Evolutionary conservation across 2,113 vertebrate genomes (phyloP).

Genomic region (Bubo scandiacus): DNA sequence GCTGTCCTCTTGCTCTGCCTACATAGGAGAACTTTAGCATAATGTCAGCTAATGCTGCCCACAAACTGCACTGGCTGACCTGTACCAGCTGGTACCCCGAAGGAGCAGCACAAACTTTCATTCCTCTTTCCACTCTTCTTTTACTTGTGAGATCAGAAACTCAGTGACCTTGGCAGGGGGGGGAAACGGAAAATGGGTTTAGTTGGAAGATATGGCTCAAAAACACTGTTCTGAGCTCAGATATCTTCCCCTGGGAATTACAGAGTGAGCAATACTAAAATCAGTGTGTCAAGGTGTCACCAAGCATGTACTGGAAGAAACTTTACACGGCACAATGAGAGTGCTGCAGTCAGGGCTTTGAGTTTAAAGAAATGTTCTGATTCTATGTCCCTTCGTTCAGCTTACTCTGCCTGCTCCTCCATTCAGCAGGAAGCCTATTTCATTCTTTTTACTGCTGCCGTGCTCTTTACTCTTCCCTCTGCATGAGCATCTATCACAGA

Average conservation of each 20-base stretch:
- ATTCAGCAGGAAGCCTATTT: background rate
- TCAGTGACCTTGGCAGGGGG: slow-evolving; percentile 23
- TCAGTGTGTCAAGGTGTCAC: slow-evolving; percentile 48
- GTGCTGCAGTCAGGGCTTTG: background rate
- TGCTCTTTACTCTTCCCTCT: background rate
- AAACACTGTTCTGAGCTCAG: background rate
- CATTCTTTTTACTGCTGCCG: background rate
- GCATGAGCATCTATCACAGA: background rate
- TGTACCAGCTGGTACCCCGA: background rate
- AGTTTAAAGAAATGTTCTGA: background rate
- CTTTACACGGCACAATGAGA: accelerated
- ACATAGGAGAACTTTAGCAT: background rate
- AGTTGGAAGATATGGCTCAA: slow-evolving; percentile 39
- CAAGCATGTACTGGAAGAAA: background rate
- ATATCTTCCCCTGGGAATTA: slow-evolving; percentile 22
- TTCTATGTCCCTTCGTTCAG: background rate
- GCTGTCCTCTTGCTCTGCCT: background rate
- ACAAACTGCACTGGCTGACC: background rate
- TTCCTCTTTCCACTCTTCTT: slow-evolving; percentile 25
- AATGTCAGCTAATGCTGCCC: background rate
- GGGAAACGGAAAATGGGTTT: slow-evolving; percentile 27
- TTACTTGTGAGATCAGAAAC: slow-evolving; percentile 31
- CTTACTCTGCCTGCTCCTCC: background rate
- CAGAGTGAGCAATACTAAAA: slow-evolving; percentile 15
- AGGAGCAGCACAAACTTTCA: background rate